Evolutionary conservation across 2,797 vertebrate species (phyloP).

Genomic region (Nothura maculosa): DNA sequence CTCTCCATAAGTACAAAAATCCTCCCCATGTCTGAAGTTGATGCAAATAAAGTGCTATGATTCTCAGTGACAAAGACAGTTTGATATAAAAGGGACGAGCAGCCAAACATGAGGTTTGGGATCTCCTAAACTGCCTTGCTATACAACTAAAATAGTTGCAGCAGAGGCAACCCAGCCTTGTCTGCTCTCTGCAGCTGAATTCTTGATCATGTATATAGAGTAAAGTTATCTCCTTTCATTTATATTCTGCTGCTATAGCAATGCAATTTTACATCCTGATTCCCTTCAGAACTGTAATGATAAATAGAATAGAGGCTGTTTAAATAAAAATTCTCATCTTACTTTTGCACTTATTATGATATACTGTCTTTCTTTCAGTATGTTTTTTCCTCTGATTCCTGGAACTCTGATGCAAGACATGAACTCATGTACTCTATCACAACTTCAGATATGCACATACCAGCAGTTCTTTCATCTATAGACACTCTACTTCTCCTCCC

Average conservation of each 20-base stretch:
- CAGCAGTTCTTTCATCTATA: not conserved
- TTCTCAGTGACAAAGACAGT: not conserved
- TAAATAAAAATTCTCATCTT: not conserved
- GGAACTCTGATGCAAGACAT: not conserved
- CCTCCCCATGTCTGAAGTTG: not conserved
- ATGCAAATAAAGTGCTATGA: not conserved
- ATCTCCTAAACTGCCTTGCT: not conserved
- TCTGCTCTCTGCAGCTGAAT: not conserved
- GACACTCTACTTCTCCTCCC: not conserved
- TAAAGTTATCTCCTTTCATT: slow-evolving; percentile 5
- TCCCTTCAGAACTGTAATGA: not conserved
- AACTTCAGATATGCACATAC: not conserved
- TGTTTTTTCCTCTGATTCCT: not conserved
- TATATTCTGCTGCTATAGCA: slow-evolving; percentile 16
- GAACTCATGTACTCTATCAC: not conserved
- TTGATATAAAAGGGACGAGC: not conserved
- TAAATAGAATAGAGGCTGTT: not conserved
- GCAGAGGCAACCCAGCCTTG: not conserved
- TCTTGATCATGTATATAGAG: not conserved
- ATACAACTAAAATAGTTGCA: not conserved
- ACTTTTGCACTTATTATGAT: not conserved
- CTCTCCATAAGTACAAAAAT: not conserved
- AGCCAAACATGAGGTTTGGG: not conserved
- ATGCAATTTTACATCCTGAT: not conserved
- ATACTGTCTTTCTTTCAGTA: not conserved